Percentiles rank a stretch among this genome's conserved stretches.
These are phyloP conservation scores for Eurystomus glaucurus DNA, from an alignment of 2,797 vertebrate genomes.

Conservation along the genomic window DNA sequence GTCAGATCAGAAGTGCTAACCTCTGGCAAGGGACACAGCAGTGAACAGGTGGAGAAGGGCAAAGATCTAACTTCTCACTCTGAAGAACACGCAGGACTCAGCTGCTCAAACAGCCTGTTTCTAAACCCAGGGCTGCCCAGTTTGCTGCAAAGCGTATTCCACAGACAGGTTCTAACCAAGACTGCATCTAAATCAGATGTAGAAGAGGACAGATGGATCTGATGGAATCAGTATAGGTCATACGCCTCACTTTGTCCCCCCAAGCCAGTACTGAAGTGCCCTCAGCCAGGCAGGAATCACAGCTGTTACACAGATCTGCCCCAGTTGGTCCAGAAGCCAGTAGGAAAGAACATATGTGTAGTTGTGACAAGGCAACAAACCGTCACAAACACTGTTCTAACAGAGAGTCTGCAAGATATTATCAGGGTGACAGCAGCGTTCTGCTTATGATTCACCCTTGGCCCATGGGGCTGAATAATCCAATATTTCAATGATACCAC, in stretches of 20 bases:
- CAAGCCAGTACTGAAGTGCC: fast-evolving
- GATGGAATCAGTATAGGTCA: neutral
- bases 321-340: neutral
- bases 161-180: neutral
- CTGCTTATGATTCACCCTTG: neutral
- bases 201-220: neutral
- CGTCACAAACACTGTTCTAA: neutral
- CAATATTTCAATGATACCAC: neutral
- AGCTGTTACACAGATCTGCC: neutral
- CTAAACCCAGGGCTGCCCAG: neutral
- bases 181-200: neutral
- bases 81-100: neutral
- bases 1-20: neutral
- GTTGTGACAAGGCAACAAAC: neutral
- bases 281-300: neutral
- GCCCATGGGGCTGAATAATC: neutral
- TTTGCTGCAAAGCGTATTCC: neutral
- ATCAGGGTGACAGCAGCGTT: neutral
- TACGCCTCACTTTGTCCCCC: neutral
- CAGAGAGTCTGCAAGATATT: neutral
- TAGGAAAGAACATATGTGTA: neutral
- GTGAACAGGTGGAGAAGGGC: neutral
- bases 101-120: neutral
- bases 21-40: neutral
- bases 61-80: neutral